Evolutionary conservation across 2,113 vertebrate species (phyloP), one percentile per base, ranked within the genome.

Genomic region (Eolophus roseicapilla): DNA sequence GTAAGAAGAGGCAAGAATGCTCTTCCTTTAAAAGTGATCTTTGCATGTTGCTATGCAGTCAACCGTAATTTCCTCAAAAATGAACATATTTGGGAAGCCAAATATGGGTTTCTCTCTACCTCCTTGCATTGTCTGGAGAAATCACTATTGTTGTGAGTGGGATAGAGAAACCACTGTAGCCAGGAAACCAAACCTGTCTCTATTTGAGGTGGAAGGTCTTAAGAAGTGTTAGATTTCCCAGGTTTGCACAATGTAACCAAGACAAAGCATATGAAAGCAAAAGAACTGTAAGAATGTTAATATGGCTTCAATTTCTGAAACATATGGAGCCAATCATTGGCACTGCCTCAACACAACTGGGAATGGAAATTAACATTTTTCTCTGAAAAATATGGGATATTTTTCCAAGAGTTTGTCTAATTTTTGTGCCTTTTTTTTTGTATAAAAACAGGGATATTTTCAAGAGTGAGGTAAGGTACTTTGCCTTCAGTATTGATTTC

Each of bases 321-420:
- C 89, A 92, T 95, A 92, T 95, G 88, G 93, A 96, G 57, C 64
- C 95, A 94, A 85, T 96, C 65, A 78, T 49, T 94, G 90, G 82
- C 83, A 67, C 37, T 82, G 82, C 59, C 81, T 93, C 68, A 77
- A 50, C 91, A 94, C 94, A 93, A 96, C 93, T 93, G 92, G 91
- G 76, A 93, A 89, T 93, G 88, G 91, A 97, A 95, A 95, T 97
- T 93, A 96, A 35, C 83, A 89, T 97, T 95, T 96, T 78, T 87
- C 52, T 92, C 74, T 91, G 86, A 95, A 75, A 95, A 93, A 82
- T 86, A 82, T 20, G 57, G 27, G 49, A 50, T 73, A 23, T 85
- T 65, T 93, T 90, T 65, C 77, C 39, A 83, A 49, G 13, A 41
- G 62, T 91, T 91, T 86, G 43, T 64, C 29, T 76, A 49, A 12